Conservation (phyloP, 2,888 invertebrate species). For the Caenorhabditis sp. region DNA sequence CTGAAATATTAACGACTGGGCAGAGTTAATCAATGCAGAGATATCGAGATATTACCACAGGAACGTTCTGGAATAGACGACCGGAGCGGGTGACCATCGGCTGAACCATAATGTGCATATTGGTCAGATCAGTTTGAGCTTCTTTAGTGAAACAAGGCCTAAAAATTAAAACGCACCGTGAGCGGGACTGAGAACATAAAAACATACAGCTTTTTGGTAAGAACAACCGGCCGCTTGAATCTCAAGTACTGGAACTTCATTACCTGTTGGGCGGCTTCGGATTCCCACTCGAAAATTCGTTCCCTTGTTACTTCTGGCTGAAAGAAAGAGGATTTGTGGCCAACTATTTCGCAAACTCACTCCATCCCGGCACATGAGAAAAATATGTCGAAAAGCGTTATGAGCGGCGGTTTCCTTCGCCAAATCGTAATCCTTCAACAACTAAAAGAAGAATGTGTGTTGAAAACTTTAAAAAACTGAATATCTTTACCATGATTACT, state of each 20-base stretch:
- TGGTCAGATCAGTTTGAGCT: conserved; percentile 17
- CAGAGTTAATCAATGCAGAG: neutral
- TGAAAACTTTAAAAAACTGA: neutral
- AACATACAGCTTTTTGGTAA: conserved; percentile 26
- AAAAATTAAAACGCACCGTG: too few species aligned
- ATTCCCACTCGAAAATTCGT: conserved; percentile 29
- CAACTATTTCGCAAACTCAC: conserved; percentile 3
- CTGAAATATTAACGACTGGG: neutral
- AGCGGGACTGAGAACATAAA: neutral
- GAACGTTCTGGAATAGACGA: conserved; percentile 3
- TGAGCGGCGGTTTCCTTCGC: conserved; percentile 9
- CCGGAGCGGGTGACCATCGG: neutral
- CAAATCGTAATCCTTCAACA: conserved; percentile 19
- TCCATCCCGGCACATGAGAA: conserved; percentile 51
- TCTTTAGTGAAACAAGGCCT: conserved; percentile 40
- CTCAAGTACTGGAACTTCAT: conserved; percentile 27
- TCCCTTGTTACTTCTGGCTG: conserved; percentile 33
- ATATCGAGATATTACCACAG: neutral
- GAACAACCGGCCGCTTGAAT: conserved; percentile 41
- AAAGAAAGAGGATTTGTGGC: neutral
- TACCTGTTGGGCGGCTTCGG: conserved; percentile 14
- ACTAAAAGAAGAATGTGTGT: conserved; percentile 16
- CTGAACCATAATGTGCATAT: conserved; percentile 7
- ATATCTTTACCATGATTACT: conserved; percentile 10
- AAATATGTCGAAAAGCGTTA: conserved; percentile 23